Conservation (phyloP, 2,113 vertebrate species). For the Galbula dea region DNA sequence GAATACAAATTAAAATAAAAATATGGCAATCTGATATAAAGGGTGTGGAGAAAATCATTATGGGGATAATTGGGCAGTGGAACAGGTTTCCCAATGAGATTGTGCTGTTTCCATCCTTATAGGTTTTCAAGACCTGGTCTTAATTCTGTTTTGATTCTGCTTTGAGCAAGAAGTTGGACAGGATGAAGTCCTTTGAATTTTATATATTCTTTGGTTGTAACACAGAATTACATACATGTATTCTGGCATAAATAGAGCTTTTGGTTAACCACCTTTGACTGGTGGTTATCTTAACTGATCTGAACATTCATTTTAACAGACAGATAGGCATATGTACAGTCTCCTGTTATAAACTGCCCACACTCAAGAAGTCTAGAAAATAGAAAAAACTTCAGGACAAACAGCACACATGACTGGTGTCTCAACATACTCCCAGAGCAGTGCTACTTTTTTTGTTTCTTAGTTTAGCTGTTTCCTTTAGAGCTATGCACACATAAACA, state of each 20-base stretch:
- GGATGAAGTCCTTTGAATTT: background rate
- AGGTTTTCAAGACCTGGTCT: background rate
- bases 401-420: background rate
- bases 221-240: background rate
- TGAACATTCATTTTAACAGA: background rate
- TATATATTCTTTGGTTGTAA: background rate
- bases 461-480: background rate
- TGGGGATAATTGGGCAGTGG: background rate
- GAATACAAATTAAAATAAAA: background rate
- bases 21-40: background rate
- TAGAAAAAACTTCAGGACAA: background rate
- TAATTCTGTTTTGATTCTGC: background rate
- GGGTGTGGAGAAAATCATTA: background rate
- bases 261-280: background rate
- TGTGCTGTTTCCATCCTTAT: background rate
- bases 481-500: background rate
- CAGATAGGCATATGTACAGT: background rate
- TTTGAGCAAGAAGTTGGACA: background rate
- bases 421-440: background rate
- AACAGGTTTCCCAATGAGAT: background rate
- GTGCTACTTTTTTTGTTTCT: background rate
- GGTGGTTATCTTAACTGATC: background rate
- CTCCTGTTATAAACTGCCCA: background rate
- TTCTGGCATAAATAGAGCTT: background rate
- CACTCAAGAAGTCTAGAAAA: rapidly evolving